These are phyloP conservation scores for Acanthurus leucopareius DNA, from an alignment of 2,797 vertebrate species.

Conservation along the genomic window DNA sequence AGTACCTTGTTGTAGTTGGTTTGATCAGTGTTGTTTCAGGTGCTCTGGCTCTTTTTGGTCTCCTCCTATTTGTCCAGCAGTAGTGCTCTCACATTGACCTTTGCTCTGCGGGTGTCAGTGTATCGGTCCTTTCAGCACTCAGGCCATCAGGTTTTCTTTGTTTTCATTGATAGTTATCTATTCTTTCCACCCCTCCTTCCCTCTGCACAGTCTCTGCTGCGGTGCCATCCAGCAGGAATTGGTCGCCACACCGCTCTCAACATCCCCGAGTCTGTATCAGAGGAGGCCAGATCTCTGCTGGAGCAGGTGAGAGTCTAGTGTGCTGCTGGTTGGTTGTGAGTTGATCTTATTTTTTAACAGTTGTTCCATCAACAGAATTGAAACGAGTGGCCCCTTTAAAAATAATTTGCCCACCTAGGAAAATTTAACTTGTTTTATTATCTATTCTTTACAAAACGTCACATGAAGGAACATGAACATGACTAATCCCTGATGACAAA, in stretches of 20 bases:
- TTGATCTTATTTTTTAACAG: background rate
- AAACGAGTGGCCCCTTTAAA: background rate
- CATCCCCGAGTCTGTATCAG: conserved; percentile 93
- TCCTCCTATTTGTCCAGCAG: conserved; percentile 73
- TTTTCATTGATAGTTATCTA: conserved; percentile 71
- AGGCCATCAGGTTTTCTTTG: conserved; percentile 48
- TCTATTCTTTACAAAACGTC: background rate
- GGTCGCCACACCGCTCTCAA: conserved; percentile 93
- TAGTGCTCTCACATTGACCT: conserved; percentile 43
- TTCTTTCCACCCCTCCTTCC: conserved; percentile 67
- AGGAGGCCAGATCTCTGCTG: conserved; percentile 94
- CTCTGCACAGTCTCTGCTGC: conserved; percentile 88
- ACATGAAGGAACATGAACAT: background rate
- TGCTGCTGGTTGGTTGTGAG: background rate
- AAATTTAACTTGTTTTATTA: background rate
- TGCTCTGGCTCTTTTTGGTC: conserved; percentile 62
- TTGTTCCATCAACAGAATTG: background rate
- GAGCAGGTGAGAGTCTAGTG: conserved; percentile 89
- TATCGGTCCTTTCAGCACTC: conserved; percentile 38
- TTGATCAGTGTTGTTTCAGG: conserved; percentile 85
- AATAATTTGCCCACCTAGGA: background rate
- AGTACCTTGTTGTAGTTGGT: conserved; percentile 58
- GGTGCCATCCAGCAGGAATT: conserved; percentile 96
- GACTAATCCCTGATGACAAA: background rate
- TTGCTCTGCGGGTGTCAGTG: conserved; percentile 56